Evolutionary conservation across 2,113 vertebrate genomes (phyloP), one percentile per base, ranked within the genome.

Genomic region (Brachypteracias leptosomus): DNA sequence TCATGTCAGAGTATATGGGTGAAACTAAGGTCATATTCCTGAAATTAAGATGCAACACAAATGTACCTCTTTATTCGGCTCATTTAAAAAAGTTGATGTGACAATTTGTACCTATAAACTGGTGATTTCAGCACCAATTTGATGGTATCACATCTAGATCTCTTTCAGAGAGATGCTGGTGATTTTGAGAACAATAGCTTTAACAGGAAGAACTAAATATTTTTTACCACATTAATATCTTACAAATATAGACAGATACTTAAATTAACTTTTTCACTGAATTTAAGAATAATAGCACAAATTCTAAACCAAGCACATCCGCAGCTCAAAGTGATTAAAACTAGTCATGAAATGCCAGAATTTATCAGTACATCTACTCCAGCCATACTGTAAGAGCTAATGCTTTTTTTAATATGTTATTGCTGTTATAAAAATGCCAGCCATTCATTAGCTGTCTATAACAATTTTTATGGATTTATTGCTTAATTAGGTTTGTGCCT

Each of bases 381-480:
- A 84, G 61, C 18, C 40, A 54, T 71, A 58, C 12, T 47, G 51
- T 42, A 86, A 62, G 17, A 85, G 49, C 38, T 96, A 95, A 96
- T 78, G 33, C 3, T 92, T 92, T 94, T 77, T 92, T 87, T 68
- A 93, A 96, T 79, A 91, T 18, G 58, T 7, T 89, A 54, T 92
- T 89, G 38, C 74, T 96, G 42, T 92, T 96, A 79, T 88, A 88
- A 97, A 97, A 97, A 89, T 88, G 47, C 55, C 96, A 93, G 62
- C 33, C 74, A 92, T 65, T 91, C 76, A 90, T 95, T 96, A 95
- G 71, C 87, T 88, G 67, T 79, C 81, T 93, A 73, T 93, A 96
- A 96, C 81, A 94, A 35, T 66, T 95, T 97, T 77, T 96, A 90
- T 90, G 62, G 79, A 96, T 97, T 97, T 97, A 95, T 97, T 94